phyloP scores from a whole-genome alignment of 2,888 invertebrate species.

The Rotaria macrura region DNA sequence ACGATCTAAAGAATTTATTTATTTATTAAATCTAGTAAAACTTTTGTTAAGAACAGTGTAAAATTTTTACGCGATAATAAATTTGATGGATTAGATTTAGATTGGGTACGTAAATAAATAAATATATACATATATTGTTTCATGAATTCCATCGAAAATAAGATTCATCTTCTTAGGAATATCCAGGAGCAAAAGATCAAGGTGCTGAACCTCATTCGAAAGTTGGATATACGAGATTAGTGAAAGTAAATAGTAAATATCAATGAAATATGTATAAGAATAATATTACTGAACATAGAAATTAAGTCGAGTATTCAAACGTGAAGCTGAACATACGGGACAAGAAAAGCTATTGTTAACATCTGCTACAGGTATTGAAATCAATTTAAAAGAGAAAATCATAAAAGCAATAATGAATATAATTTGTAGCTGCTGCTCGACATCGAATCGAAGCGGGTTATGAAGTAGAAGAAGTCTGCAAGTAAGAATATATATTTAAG shows the following conservation, averaged over 20 bases:
- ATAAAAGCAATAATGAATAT: not conserved
- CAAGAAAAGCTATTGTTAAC: slow-evolving; percentile 29
- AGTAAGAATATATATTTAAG: slow-evolving; percentile 22
- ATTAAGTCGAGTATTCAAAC: slow-evolving; percentile 29
- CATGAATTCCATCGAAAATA: no score
- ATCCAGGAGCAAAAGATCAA: slow-evolving; percentile 34
- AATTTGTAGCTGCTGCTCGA: slow-evolving; percentile 26
- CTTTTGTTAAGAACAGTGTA: slow-evolving; percentile 29
- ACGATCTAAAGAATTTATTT: not conserved
- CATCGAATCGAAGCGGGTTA: slow-evolving; percentile 33
- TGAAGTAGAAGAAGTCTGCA: slow-evolving; percentile 33
- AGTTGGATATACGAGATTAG: slow-evolving; percentile 30
- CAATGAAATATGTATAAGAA: no score
- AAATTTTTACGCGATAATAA: slow-evolving; percentile 30
- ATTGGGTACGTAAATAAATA: slow-evolving; percentile 27
- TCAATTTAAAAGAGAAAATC: not conserved
- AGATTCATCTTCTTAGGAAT: slow-evolving; percentile 8
- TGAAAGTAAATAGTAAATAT: not conserved
- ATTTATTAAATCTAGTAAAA: slow-evolving; percentile 22
- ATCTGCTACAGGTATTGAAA: slow-evolving; percentile 3
- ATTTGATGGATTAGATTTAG: slow-evolving; percentile 34
- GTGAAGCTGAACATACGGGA: slow-evolving; percentile 29
- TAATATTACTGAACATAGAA: not conserved
- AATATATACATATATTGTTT: no score
- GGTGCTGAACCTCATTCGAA: slow-evolving; percentile 26